Evolutionary conservation across 2,888 invertebrate species (phyloP).

Genomic region (Ethmia dodecea): DNA sequence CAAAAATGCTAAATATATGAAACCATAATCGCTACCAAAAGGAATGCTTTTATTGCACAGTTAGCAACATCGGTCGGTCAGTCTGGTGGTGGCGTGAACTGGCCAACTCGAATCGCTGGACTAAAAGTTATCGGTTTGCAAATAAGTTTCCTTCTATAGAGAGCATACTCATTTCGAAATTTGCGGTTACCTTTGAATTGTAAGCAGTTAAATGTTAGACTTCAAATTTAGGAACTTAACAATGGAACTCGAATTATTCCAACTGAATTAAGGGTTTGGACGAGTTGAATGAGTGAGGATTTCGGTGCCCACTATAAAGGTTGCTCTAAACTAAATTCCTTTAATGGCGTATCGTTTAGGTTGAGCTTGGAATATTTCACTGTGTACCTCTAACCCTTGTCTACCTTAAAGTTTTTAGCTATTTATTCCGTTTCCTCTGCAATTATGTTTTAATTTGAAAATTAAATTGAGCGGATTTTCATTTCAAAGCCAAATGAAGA

Average conservation of each 20-base stretch:
- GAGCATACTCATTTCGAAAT: constrained; percentile 67
- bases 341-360: constrained; percentile 48
- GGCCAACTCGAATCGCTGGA: constrained; percentile 43
- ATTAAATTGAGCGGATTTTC: no score
- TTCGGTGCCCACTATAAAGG: constrained; percentile 61
- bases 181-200: constrained; percentile 76
- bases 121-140: constrained; percentile 71
- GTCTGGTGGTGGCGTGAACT: constrained; percentile 44
- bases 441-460: no score
- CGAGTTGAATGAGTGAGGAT: constrained; percentile 63
- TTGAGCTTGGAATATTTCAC: constrained; percentile 43
- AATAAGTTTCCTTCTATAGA: constrained; percentile 69
- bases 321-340: constrained; percentile 62
- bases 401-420: constrained; percentile 28
- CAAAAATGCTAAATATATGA: no score
- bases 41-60: constrained; percentile 59
- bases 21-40: constrained; percentile 34
- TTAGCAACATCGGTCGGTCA: constrained; percentile 42
- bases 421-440: constrained; percentile 5
- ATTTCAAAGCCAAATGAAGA: no score
- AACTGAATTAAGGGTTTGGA: constrained; percentile 68
- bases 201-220: constrained; percentile 73
- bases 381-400: constrained; percentile 8
- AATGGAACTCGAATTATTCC: constrained; percentile 72
- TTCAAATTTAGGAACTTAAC: constrained; percentile 71